Evolutionary conservation across 1,140 invertebrate species (phyloP), one percentile per base, ranked within the genome.

Genomic region (Cotesia chilonis): DNA sequence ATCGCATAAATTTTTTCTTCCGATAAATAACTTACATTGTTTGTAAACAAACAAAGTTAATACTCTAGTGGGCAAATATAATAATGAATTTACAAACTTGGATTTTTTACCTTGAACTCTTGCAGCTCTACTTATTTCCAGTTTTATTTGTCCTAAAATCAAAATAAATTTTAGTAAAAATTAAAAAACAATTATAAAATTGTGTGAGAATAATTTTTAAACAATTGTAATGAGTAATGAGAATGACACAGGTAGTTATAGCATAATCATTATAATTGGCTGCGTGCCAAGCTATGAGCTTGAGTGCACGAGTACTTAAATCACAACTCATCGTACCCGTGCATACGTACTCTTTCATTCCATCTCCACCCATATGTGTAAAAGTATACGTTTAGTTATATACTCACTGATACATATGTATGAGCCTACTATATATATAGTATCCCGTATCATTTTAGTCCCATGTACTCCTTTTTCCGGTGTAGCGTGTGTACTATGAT

Each of bases 251-350:
- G 54, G 54, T 14, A 55, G 54, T 55, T 59, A 20, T 9, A 28
- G 20, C 57, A 28, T 20, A 59, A 59, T 59, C n/a, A 59, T 17
- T 59, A 59, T 59, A 59, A 59, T 59, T 59, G 57, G 20, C 57
- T 59, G 20, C 17, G 20, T 20, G 57, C 57, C 57, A 5, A 4
- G 17, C 5, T 47, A 47, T 47, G 10, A 28, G 28, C 28, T 55
- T 14, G 9, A 59, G 57, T 59, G 17, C 57, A 20, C 57, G 57
- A 20, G 57, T 20, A 59, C 57, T 59, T 20, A 59, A 20, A 59
- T 20, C 57, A 20, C 20, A 17, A 59, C 14, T 59, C 57, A 59
- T 59, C 17, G 57, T 47, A 28, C 17, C 4, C 17, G 57, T 59
- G 20, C 57, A 17, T 59, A 10, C 28, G 57, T 20, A 59, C 57